Conservation (phyloP, 2,888 invertebrate genomes). For the Sympetrum striolatum region DNA sequence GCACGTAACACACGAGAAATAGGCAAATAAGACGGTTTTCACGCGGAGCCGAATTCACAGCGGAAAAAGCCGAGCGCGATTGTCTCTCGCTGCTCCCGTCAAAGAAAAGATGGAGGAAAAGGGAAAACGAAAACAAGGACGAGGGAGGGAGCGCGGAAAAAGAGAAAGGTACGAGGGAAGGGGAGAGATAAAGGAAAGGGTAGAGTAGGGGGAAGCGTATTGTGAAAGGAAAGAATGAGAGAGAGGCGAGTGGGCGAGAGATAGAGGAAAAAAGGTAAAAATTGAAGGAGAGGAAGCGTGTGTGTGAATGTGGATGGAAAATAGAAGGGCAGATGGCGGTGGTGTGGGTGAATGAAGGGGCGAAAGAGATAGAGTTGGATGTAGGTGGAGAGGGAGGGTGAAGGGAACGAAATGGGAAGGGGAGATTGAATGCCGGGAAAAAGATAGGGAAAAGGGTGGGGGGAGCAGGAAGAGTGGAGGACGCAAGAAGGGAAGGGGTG, state of each 20-base stretch:
- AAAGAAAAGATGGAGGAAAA: background rate
- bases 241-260: background rate
- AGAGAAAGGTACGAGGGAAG: background rate
- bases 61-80: too few relatives aligned
- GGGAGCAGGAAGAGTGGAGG: slow-evolving; percentile 5
- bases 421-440: slow-evolving; percentile 32
- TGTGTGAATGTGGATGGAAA: background rate
- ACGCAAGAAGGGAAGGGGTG: background rate
- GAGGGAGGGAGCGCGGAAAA: background rate
- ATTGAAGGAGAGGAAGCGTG: background rate
- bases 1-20: too few relatives aligned
- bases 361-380: slow-evolving; percentile 1
- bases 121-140: background rate
- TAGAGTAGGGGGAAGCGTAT: background rate
- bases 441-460: slow-evolving; percentile 18
- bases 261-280: background rate
- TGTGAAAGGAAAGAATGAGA: background rate
- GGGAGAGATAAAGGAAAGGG: background rate
- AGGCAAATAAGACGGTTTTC: too few relatives aligned
- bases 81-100: too few relatives aligned
- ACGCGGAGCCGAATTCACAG: too few relatives aligned
- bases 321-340: background rate
- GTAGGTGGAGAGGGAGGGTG: slow-evolving; percentile 3
- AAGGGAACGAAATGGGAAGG: slow-evolving; percentile 3
- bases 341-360: background rate